These are phyloP conservation scores for Cydia splendana DNA, from an alignment of 1,140 invertebrate genomes.

Conservation along the genomic window DNA sequence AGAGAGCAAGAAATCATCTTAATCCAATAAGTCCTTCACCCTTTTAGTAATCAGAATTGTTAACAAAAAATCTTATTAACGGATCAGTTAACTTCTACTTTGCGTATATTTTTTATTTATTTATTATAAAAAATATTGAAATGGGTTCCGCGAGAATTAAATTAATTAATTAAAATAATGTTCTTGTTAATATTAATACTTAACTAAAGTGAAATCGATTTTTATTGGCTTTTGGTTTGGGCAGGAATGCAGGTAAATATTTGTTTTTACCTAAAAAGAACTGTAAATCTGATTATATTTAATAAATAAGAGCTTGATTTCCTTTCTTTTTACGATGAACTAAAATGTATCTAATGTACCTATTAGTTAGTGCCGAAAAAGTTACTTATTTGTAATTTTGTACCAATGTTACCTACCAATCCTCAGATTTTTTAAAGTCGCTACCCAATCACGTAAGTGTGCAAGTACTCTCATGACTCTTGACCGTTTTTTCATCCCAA, in stretches of 20 bases:
- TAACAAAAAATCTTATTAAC: conserved; percentile 29
- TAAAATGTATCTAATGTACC: too few relatives aligned
- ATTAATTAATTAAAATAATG: not conserved
- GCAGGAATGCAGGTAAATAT: too few relatives aligned
- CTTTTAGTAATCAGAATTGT: conserved; percentile 20
- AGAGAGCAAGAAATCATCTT: conserved; percentile 24
- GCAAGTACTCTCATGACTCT: conserved; percentile 38
- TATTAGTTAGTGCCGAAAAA: too few relatives aligned
- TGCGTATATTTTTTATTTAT: not conserved
- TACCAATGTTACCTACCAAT: not conserved
- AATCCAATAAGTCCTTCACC: conserved; percentile 21
- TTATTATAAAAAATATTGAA: not conserved
- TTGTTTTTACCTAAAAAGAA: too few relatives aligned
- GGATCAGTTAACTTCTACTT: not conserved
- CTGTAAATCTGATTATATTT: too few relatives aligned
- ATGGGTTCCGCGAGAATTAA: not conserved
- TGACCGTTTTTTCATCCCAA: conserved; percentile 19
- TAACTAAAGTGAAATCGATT: too few relatives aligned
- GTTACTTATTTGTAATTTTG: too few relatives aligned
- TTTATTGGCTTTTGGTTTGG: too few relatives aligned
- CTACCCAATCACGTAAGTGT: conserved; percentile 2
- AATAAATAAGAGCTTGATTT: too few relatives aligned
- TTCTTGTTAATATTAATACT: not conserved
- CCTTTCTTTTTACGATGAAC: too few relatives aligned
- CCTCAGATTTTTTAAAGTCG: not conserved